A percentile compares a stretch with the other conserved stretches of the same genome.
Conservation (phyloP, 2,888 invertebrate genomes). For the Melinopterus prodromus region DNA sequence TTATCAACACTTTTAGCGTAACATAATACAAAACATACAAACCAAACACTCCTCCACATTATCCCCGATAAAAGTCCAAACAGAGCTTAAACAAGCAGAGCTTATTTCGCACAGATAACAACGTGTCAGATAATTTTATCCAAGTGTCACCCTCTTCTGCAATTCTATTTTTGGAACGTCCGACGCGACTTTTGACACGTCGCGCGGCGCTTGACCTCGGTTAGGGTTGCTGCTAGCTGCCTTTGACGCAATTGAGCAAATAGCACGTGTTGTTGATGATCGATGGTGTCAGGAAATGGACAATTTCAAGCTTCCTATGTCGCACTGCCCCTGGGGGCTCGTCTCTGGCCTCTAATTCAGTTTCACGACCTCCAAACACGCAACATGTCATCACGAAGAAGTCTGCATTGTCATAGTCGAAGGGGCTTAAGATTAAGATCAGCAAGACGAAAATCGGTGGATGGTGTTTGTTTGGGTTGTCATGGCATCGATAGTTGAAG, state of each 20-base stretch:
- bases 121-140: not conserved
- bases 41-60: not conserved
- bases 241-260: too few relatives aligned
- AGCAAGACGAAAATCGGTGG: not conserved
- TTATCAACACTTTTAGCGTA: not conserved
- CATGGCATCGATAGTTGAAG: too few relatives aligned
- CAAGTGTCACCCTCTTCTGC: not conserved
- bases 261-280: not conserved
- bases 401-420: not conserved
- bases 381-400: not conserved
- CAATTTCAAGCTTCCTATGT: not conserved
- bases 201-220: not conserved
- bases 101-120: not conserved
- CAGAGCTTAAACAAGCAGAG: not conserved
- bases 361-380: not conserved
- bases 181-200: not conserved
- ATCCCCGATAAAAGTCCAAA: not conserved
- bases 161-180: not conserved
- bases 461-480: not conserved
- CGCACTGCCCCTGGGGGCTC: not conserved
- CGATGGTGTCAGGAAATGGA: not conserved
- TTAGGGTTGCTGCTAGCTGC: not conserved
- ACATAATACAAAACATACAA: not conserved
- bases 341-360: not conserved
- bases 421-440: not conserved